Base-by-base conservation (phyloP, 2,797 vertebrate species). In the Jordanella pulchra region DNA sequence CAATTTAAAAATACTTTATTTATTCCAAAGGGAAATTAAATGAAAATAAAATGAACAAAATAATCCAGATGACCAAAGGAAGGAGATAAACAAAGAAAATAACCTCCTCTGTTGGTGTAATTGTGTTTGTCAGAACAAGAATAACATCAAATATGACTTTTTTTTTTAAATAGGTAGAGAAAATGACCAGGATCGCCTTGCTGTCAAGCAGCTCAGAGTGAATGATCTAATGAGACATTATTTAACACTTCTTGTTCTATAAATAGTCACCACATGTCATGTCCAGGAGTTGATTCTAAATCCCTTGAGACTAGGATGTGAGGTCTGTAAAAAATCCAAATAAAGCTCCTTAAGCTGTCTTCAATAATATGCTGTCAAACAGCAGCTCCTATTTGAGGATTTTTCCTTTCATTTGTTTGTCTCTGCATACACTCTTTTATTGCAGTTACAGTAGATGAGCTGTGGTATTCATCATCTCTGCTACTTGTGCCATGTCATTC, bases 261-360 rank as follows among this genome's bases (percentile, higher is more conserved):
- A 89, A 89, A 91, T 93, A 91, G 84, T 44, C 80, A 45, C 73
- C 56, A 53, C 76, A 88, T 89, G 90, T 90, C 91, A 86, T 73
- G 79, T 89, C 86, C 84, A 76, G 80, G 87, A 84, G 88, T 86
- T 82, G 81, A 88, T 85, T 30, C 73, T 81, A 89, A 93, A 88
- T 73, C 89, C 81, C 86, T 54, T 35, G 86, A 86, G 90, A 87
- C 77, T 61, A 21, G 79, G 65, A 78, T 67, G 66, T 80, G 81
- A 83, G 75, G 48, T 79, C 80, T 86, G 88, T 84, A 82, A 83
- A 83, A 79, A 80, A 74, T 76, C 39, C n/a, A 78, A 86, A 85
- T 73, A 82, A 83, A 81, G 74, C 89, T 69, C 67, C 48, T 42
- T 21, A 70, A 84, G 73, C 78, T 67, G 2, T 80, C 81, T 83